Evolutionary conservation across 2,113 vertebrate genomes (phyloP), one percentile per base, ranked within the genome.

Genomic region (Salvelinus namaycush): DNA sequence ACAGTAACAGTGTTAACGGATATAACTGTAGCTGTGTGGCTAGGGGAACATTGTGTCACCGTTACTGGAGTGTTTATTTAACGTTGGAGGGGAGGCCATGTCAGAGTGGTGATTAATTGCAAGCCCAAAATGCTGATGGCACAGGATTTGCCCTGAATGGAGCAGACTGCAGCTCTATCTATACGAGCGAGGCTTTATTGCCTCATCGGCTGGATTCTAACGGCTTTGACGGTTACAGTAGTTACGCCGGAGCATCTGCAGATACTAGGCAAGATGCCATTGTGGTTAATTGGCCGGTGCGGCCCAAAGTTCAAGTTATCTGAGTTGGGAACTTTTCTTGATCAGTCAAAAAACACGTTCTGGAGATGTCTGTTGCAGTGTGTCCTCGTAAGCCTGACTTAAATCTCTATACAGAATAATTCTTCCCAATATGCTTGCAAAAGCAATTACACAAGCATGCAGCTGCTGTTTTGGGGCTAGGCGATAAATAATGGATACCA

Each of bases 161-260:
- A 78, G 82, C 87, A 84, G 79, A 87, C 89, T 87, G 84, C 85
- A 81, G 84, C 87, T 87, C 83, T 83, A 44, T 44, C 39, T 44
- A 62, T 22, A 22, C 59, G 2, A 79, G 88, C 84, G 84, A 86
- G 89, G 84, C 78, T 89, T 89, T 90, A 90, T 90, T 90, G 90
- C 89, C 91, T 91, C 90, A 91, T 92, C 87, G 87, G 91, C 91
- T 87, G 82, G 89, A 89, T 92, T 85, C 81, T 89, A 90, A 92
- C 3, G 88, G 86, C 86, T 44, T 11, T 44, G 39, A 44, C 39
- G 31, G 62, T 44, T 44, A 44, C 9, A 44, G 39, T 80, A 27
- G 62, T 80, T 87, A 76, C 72, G 71, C 72, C 13, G 54, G 81
- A 71, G 76, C 73, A 83, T 84, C 84, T 57, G 6, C 68, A 81